Evolutionary conservation across 1,140 invertebrate genomes (phyloP), one percentile per base, ranked within the genome.

Genomic region (Microplitis demolitor): DNA sequence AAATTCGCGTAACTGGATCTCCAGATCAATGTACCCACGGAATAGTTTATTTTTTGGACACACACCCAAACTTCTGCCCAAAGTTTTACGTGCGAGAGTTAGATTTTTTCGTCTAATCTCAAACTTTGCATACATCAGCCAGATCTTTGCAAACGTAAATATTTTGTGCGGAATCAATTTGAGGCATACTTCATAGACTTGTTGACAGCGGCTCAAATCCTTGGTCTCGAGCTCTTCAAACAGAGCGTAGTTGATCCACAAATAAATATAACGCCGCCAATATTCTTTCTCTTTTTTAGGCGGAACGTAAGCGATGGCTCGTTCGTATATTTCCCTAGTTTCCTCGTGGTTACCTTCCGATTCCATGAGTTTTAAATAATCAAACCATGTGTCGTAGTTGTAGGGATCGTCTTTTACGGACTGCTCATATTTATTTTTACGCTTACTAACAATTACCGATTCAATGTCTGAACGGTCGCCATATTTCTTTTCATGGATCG

Each of bases 321-420:
- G 90, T 88, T 99, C 98, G 86, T 99, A 99, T 1, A 94, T 95
- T 85, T 99, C 98, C 79, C 98, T 89, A 16, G 96, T 93, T 45
- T 93, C 88, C 72, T 98, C 96, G 24, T 91, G 81, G 81, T 96
- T 93, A 50, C 93, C 92, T 89, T 98, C 96, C 82, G 92, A 95
- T 89, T 99, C 98, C 63, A 99, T 91, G 50, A 99, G 88, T 78
- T 97, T 90, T 13, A 99, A 88, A 82, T 98, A 99, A 84, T 99
- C 98, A 89, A 99, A 99, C 98, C 98, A 99, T 9, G 96, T 96
- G 89, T 99, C 98, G 88, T 99, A 99, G 87, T 99, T 98, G 50
- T 92, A 94, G 8, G 97, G 95, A 90, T 99, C 98, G 73, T 93
- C 91, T 80, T 94, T 93, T 5, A 99, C 93, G 89, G 97, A 95